Percentiles rank a stretch among this genome's conserved stretches.
These are phyloP conservation scores for Dicyrtoma fusca DNA, from an alignment of 2,888 invertebrate genomes.

Conservation along the genomic window DNA sequence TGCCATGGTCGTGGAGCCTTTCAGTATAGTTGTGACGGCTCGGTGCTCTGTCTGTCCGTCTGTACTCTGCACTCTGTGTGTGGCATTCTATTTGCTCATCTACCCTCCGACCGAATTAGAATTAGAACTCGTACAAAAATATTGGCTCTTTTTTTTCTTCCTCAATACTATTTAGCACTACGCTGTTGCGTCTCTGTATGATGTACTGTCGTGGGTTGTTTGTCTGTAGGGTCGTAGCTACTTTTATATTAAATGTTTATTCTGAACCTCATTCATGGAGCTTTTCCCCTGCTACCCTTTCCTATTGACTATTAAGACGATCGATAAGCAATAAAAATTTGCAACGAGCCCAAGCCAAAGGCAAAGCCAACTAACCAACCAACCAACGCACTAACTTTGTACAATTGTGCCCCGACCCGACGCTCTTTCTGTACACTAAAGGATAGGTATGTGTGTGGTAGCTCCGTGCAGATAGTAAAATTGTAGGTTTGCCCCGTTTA, in stretches of 20 bases:
- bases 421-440: background rate
- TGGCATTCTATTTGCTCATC: slow-evolving; percentile 14
- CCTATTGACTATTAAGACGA: background rate
- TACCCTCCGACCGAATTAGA: background rate
- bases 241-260: too few relatives aligned
- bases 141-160: background rate
- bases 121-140: background rate
- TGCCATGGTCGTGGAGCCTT: too few relatives aligned
- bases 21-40: background rate
- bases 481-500: background rate
- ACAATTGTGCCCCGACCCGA: too few relatives aligned
- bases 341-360: too few relatives aligned
- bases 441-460: too few relatives aligned
- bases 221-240: too few relatives aligned
- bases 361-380: background rate
- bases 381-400: background rate
- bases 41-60: background rate
- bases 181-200: too few relatives aligned
- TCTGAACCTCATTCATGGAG: too few relatives aligned
- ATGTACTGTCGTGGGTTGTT: too few relatives aligned
- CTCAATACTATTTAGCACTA: background rate
- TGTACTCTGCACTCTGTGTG: too few relatives aligned
- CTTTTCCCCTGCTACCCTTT: too few relatives aligned
- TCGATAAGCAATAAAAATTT: slow-evolving; percentile 24
- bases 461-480: too few relatives aligned